Evolutionary conservation across 2,888 invertebrate species (phyloP).

Genomic region (Gymnocheta viridis): DNA sequence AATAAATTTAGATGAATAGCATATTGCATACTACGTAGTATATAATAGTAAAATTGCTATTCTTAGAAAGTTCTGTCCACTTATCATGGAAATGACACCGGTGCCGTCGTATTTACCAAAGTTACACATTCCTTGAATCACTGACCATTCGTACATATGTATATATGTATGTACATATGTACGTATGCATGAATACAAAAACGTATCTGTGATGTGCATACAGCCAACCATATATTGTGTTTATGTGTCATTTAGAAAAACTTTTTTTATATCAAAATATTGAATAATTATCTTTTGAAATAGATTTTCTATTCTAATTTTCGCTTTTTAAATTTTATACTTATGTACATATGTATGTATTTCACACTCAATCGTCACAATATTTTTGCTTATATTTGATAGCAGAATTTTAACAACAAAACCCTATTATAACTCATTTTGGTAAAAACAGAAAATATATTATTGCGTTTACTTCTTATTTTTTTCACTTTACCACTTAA

Average conservation of each 20-base stretch:
- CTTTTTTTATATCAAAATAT: neutral
- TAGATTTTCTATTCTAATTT: conserved; percentile 1
- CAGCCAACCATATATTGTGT: neutral
- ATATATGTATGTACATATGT: neutral
- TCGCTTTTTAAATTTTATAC: conserved; percentile 16
- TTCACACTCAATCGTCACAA: conserved; percentile 21
- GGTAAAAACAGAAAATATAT: conserved; percentile 14
- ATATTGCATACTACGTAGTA: too few relatives aligned
- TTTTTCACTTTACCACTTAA: conserved; percentile 12
- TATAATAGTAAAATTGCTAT: too few relatives aligned
- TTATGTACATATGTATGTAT: too few relatives aligned
- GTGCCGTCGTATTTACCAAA: neutral
- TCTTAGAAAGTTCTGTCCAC: too few relatives aligned
- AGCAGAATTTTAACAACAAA: conserved; percentile 16
- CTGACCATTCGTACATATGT: neutral
- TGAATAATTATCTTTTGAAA: neutral
- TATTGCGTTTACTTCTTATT: conserved; percentile 18
- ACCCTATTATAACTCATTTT: conserved; percentile 8
- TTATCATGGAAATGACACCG: neutral
- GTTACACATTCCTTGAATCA: neutral
- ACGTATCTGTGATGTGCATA: neutral
- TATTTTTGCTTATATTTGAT: neutral
- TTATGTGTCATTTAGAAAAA: neutral
- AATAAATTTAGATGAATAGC: too few relatives aligned
- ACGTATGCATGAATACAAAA: neutral